Evolutionary conservation across 30 jellyfish, hydroid and myxozoan genomes (phyloP).

Genomic region (Haliclystus octoradiatus): DNA sequence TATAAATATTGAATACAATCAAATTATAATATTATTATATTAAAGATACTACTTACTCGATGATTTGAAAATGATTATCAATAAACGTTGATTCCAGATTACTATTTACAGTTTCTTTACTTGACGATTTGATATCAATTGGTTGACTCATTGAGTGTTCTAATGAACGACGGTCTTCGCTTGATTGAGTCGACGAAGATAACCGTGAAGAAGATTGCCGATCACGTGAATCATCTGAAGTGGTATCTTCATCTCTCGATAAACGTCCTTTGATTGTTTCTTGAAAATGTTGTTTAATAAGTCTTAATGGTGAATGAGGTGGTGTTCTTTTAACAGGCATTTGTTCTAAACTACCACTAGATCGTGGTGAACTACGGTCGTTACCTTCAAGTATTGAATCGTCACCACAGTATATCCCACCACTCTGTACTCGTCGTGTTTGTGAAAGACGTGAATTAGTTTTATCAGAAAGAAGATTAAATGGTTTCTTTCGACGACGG

Average conservation of each 20-base stretch:
- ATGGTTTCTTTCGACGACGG: conserved; percentile 1
- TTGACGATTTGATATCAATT: too few relatives aligned
- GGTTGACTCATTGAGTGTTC: too few relatives aligned
- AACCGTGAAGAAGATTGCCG: neutral
- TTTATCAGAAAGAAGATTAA: neutral
- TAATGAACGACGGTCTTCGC: neutral
- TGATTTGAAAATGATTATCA: neutral
- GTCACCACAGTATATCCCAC: neutral
- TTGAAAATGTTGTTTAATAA: neutral
- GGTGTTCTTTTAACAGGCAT: neutral
- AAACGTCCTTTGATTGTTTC: neutral
- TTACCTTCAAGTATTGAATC: neutral
- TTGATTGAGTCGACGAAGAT: neutral
- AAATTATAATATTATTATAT: too few relatives aligned
- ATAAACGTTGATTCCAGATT: too few relatives aligned
- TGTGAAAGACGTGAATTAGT: neutral
- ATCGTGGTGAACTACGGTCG: neutral
- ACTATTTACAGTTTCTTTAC: too few relatives aligned
- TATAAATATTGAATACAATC: too few relatives aligned
- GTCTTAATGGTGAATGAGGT: neutral
- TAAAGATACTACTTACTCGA: conserved; percentile 1
- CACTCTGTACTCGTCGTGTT: neutral
- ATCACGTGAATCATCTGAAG: neutral
- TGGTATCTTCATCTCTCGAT: neutral
- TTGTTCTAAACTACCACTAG: neutral